These are phyloP conservation scores for Protodeltote pygarga DNA, from an alignment of 2,888 invertebrate species.

Conservation along the genomic window DNA sequence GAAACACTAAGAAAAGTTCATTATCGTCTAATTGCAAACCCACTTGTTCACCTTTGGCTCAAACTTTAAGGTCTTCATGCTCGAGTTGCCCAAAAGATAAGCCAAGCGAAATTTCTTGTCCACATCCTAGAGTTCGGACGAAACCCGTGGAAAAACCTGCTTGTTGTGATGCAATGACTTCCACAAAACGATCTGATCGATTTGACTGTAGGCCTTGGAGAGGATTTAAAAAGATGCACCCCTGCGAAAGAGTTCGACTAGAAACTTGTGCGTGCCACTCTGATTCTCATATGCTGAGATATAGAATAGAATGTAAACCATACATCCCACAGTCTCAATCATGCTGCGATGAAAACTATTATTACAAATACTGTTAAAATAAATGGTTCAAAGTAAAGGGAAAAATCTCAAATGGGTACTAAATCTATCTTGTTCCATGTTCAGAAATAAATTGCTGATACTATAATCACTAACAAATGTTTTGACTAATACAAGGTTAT, in stretches of 20 bases:
- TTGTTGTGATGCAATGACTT: neutral
- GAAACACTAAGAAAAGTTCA: neutral
- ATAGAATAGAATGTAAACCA: neutral
- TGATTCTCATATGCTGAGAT: slow-evolving; percentile 3
- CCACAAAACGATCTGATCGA: neutral
- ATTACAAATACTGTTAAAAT: neutral
- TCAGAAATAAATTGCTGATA: no score
- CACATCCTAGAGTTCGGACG: neutral
- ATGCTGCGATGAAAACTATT: neutral
- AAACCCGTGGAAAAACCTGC: neutral
- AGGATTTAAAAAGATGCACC: neutral
- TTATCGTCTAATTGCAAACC: neutral
- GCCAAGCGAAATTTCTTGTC: neutral
- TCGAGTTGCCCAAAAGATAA: neutral
- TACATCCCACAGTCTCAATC: neutral
- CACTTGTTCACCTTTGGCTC: neutral
- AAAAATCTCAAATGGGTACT: neutral
- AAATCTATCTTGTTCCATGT: no score
- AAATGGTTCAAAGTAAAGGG: neutral
- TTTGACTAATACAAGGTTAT: no score
- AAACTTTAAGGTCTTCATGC: neutral
- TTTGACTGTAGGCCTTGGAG: slow-evolving; percentile 1
- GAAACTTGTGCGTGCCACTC: neutral
- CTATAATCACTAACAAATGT: no score
- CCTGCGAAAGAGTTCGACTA: neutral